These are phyloP conservation scores for Sterrhoptilus dennistouni DNA, from an alignment of 2,113 vertebrate species.

Conservation along the genomic window DNA sequence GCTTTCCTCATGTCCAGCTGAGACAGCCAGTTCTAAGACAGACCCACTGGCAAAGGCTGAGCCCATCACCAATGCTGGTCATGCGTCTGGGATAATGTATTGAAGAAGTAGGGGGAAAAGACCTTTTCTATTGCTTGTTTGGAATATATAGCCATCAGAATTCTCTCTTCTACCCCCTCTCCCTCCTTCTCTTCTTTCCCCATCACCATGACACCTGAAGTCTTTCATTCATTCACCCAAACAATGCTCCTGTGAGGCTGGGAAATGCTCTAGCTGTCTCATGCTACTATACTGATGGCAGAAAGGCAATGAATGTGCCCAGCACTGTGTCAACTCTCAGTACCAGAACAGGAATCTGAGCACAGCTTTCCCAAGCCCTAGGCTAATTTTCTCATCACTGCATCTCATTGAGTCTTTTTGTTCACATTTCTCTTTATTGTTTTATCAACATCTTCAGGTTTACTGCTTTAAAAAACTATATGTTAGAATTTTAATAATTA, in stretches of 20 bases:
- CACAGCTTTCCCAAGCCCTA: not conserved
- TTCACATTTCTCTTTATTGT: not conserved
- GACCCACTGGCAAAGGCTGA: not conserved
- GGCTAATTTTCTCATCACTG: not conserved
- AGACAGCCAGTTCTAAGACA: not conserved
- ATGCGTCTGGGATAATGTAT: not conserved
- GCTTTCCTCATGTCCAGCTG: too few species aligned
- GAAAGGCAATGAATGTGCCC: not conserved
- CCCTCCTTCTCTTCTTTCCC: not conserved
- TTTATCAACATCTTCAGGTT: not conserved
- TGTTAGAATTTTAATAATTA: not conserved
- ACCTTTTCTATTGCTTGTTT: not conserved
- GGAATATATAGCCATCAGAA: not conserved
- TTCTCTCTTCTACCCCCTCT: not conserved
- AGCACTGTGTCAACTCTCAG: rapidly evolving
- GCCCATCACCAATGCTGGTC: not conserved
- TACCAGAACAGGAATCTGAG: not conserved
- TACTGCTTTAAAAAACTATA: not conserved
- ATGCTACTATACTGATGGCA: not conserved
- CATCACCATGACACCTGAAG: not conserved
- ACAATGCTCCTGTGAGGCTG: not conserved
- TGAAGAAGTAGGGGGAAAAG: rapidly evolving
- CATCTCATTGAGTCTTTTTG: not conserved
- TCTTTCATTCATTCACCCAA: not conserved
- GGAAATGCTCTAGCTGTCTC: not conserved